These are phyloP conservation scores for Drosophila tropicalis DNA, from an alignment of 1,140 invertebrate species.

Conservation along the genomic window DNA sequence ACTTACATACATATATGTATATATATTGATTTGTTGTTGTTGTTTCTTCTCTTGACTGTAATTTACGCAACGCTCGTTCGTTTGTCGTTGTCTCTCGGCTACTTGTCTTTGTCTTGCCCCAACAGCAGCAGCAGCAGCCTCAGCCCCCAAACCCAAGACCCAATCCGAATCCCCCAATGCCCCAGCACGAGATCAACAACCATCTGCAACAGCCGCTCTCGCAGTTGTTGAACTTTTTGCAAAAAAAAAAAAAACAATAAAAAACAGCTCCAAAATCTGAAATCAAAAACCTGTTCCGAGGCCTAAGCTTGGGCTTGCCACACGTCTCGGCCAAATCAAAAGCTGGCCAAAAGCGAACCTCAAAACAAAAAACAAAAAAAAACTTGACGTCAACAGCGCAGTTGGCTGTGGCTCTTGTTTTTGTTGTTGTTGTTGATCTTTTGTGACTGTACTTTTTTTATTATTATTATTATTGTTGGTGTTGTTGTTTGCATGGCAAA, in stretches of 20 bases:
- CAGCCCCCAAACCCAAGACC: neutral
- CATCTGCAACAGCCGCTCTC: constrained; percentile 43
- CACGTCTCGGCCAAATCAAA: constrained; percentile 77
- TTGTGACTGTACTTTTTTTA: constrained; percentile 70
- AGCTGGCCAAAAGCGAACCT: constrained; percentile 55
- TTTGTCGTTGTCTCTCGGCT: constrained; percentile 71
- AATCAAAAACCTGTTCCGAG: constrained; percentile 71
- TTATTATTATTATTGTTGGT: constrained; percentile 29
- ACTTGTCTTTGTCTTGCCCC: constrained; percentile 63
- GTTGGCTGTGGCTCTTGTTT: constrained; percentile 31
- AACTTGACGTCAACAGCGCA: constrained; percentile 41
- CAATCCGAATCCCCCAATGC: too few species aligned
- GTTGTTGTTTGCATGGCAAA: constrained; percentile 64
- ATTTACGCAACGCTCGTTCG: constrained; percentile 75
- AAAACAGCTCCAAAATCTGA: constrained; percentile 69
- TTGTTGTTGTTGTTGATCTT: constrained; percentile 52
- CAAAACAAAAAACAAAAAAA: constrained; percentile 15
- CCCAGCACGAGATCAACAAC: constrained; percentile 54
- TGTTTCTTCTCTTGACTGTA: constrained; percentile 59
- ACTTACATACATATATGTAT: neutral
- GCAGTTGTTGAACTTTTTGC: constrained; percentile 77
- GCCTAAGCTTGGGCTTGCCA: constrained; percentile 62
- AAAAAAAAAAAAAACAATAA: neutral
- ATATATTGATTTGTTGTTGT: constrained; percentile 51
- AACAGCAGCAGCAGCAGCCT: constrained; percentile 34